phyloP scores from a whole-genome alignment of 2,797 vertebrate species.

The Melanotaenia nigrans region DNA sequence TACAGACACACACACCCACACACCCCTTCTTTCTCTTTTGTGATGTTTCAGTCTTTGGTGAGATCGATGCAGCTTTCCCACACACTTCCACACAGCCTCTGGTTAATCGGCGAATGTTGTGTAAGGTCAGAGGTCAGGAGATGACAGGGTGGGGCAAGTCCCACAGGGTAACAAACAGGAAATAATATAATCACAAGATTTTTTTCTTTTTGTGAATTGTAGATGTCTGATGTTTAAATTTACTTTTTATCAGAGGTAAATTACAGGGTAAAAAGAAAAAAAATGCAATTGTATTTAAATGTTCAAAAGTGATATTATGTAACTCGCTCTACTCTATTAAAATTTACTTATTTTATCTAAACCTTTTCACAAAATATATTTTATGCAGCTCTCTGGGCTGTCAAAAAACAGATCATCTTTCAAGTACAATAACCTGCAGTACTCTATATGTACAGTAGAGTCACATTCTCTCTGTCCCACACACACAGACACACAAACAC shows the following conservation, averaged over 20 bases:
- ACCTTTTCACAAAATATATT: constrained; percentile 15
- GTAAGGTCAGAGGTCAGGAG: constrained; percentile 59
- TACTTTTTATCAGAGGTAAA: constrained; percentile 2
- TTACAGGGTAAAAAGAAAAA: neutral
- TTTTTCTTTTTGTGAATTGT: constrained; percentile 19
- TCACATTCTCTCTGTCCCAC: constrained; percentile 14
- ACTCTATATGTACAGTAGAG: constrained; percentile 30
- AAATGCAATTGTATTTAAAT: constrained; percentile 13
- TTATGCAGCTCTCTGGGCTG: constrained; percentile 13
- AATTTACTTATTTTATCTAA: constrained; percentile 10
- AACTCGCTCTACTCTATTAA: constrained; percentile 13
- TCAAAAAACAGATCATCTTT: constrained; percentile 38
- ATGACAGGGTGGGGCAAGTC: constrained; percentile 43
- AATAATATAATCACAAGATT: constrained; percentile 31
- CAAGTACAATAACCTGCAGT: constrained; percentile 52
- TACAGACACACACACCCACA: too few species aligned
- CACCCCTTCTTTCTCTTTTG: constrained; percentile 44
- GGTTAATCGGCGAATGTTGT: constrained; percentile 50
- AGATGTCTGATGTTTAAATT: constrained; percentile 18
- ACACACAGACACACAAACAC: constrained; percentile 43
- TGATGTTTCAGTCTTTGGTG: constrained; percentile 52
- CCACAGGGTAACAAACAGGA: constrained; percentile 13
- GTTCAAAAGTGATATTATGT: neutral
- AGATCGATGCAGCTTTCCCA: constrained; percentile 62
- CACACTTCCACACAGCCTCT: constrained; percentile 34